Evolutionary conservation across 1,140 invertebrate species (phyloP).

Genomic region (Pseudomyrmex gracilis): DNA sequence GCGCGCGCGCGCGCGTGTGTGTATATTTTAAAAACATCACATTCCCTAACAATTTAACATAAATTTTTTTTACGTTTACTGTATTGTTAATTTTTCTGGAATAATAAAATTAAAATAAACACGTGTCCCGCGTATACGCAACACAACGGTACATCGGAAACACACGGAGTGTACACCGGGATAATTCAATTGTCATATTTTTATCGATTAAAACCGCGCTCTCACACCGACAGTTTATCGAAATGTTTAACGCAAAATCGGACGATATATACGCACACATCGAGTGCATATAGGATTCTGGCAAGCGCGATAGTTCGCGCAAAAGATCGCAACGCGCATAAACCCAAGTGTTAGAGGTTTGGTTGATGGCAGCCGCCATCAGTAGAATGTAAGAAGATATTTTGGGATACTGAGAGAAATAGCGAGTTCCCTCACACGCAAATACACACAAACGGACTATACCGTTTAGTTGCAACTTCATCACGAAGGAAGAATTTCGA

Average conservation of each 20-base stretch:
- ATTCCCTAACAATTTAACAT: slow-evolving; percentile 34
- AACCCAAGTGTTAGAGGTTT: neutral
- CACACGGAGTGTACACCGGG: neutral
- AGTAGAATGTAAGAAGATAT: slow-evolving; percentile 53
- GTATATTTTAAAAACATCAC: neutral
- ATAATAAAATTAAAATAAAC: slow-evolving; percentile 23
- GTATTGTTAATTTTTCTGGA: neutral
- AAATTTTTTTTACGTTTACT: slow-evolving; percentile 2
- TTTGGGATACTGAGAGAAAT: slow-evolving; percentile 45
- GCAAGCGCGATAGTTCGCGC: neutral
- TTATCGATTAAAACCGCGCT: neutral
- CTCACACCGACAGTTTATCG: too few species aligned
- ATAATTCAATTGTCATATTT: slow-evolving; percentile 21
- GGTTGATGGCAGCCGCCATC: slow-evolving; percentile 13
- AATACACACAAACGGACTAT: neutral
- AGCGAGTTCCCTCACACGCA: slow-evolving; percentile 8
- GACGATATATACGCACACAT: too few species aligned
- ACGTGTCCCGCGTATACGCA: neutral
- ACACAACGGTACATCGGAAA: neutral
- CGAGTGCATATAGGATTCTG: neutral
- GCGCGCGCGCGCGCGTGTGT: too few species aligned
- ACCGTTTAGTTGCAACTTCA: slow-evolving; percentile 1
- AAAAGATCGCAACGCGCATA: slow-evolving; percentile 42
- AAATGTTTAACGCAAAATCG: too few species aligned
- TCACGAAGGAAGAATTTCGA: slow-evolving; percentile 31